Percentiles rank a stretch among this genome's conserved stretches.
Conservation (phyloP, 2,797 vertebrate species). For the Lateolabrax maculatus region DNA sequence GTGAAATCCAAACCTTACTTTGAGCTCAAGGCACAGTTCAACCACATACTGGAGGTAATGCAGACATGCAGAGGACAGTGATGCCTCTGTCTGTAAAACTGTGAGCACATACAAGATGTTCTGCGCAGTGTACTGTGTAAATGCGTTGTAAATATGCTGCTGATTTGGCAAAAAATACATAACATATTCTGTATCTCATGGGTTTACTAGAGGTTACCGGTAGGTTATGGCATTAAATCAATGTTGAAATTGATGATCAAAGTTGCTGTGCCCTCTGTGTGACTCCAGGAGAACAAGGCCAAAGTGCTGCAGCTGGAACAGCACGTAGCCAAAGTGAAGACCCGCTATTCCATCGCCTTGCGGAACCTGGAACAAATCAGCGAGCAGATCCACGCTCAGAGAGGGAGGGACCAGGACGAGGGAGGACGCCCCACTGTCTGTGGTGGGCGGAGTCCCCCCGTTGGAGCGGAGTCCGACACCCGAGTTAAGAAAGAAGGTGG, state of each 20-base stretch:
- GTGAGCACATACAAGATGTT: background rate
- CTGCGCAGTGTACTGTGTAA: background rate
- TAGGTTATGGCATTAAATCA: slow-evolving; percentile 49
- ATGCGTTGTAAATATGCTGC: slow-evolving; percentile 22
- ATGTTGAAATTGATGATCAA: slow-evolving; percentile 36
- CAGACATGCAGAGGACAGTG: background rate
- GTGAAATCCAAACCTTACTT: slow-evolving; percentile 96
- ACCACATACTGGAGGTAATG: slow-evolving; percentile 93
- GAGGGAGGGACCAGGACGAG: slow-evolving; percentile 70
- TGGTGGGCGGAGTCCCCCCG: slow-evolving; percentile 86
- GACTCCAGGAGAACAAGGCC: slow-evolving; percentile 91
- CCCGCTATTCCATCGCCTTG: slow-evolving; percentile 91
- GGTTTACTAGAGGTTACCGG: slow-evolving; percentile 36
- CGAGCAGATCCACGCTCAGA: slow-evolving; percentile 93
- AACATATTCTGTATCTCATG: slow-evolving; percentile 21
- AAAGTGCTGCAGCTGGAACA: slow-evolving; percentile 91
- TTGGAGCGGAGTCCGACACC: slow-evolving; percentile 87
- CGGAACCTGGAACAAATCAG: slow-evolving; percentile 95
- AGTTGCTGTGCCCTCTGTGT: slow-evolving; percentile 45
- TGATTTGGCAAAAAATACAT: slow-evolving; percentile 17
- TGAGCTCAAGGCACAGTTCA: slow-evolving; percentile 96
- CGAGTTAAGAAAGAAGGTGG: slow-evolving; percentile 60
- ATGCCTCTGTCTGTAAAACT: background rate
- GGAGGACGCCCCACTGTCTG: slow-evolving; percentile 63
- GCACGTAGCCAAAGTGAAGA: slow-evolving; percentile 91